phyloP scores from a whole-genome alignment of 2,113 vertebrate species.

The Oophaga pumilio region DNA sequence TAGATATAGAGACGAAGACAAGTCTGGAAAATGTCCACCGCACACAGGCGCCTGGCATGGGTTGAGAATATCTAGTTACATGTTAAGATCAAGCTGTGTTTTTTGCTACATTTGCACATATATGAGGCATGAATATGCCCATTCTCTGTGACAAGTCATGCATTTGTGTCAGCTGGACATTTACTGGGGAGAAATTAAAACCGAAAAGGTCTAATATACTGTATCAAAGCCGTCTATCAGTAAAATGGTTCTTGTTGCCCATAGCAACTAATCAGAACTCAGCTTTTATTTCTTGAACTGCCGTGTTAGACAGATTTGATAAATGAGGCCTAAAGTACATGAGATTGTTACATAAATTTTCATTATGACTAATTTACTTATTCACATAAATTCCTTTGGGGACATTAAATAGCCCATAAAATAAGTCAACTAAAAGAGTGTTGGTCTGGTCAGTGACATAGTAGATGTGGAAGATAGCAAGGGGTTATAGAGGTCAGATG shows the following conservation, averaged over 20 bases:
- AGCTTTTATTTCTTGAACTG: not conserved
- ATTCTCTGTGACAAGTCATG: not conserved
- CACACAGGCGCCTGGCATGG: too few species aligned
- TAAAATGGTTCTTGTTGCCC: not conserved
- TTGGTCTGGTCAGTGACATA: not conserved
- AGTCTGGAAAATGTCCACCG: too few species aligned
- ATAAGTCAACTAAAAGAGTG: too few species aligned
- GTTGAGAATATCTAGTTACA: too few species aligned
- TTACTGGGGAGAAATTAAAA: not conserved
- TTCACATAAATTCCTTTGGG: not conserved
- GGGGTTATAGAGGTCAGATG: too few species aligned
- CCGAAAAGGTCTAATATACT: not conserved
- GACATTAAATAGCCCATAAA: not conserved
- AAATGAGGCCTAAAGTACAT: not conserved
- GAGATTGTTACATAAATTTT: not conserved
- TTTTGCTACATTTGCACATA: not conserved
- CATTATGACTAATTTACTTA: not conserved
- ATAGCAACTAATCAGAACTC: not conserved
- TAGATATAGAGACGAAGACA: too few species aligned
- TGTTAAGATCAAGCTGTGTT: too few species aligned
- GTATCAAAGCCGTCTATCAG: not conserved
- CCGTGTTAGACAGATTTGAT: not conserved
- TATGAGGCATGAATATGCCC: not conserved
- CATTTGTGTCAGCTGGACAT: not conserved
- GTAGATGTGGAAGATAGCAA: not conserved